Base-by-base conservation (phyloP, 2,888 invertebrate species). In the Congeria kusceri region DNA sequence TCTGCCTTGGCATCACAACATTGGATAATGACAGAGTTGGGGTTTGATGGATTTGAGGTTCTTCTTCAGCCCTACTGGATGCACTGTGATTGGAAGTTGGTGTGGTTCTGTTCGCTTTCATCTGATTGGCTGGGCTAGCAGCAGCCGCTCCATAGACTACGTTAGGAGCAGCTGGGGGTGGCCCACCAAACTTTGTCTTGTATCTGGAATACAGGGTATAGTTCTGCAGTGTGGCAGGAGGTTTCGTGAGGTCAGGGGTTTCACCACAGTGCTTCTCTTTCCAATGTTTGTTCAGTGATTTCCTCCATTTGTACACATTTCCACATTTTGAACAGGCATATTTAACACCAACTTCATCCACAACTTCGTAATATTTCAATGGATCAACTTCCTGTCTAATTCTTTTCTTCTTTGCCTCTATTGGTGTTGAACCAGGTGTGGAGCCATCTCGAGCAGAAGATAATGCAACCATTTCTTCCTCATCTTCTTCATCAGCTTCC, bases 241-340 rank as follows among this genome's bases (percentile, higher is more conserved):
- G 87, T 64, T 86, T 87, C 13, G 85, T 82, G 47, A 87, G 83
- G 39, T 88, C 91, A 46, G 92, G 91, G 3, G 87, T 85, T 62
- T 93, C 92, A 32, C 90, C 89, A 77, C 89, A 90, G 84, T 93
- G 93, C 78, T 93, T 93, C 77, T 93, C 93, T 86, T 93, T 93
- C 93, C 93, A 93, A 85, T 93, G 93, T 82, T 93, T 93, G 85
- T 93, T 93, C 23, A 93, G 85, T 18, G 92, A 92, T 80, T 93
- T 93, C 57, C 93, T 83, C 93, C 93, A 93, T 74, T 92, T 92
- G 87, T 93, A 93, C 27, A 93, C 90, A 83, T 93, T 93, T 18
- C 93, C 93, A 84, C 93, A 93, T 76, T 91, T 91, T 15, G 93
- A 92, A 82, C 93, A 93, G 3, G 93, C 93, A 88, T 92, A 93